Percentiles rank a stretch among this genome's conserved stretches.
Conservation (phyloP, 2,888 invertebrate genomes). For the Aquatica leii region DNA sequence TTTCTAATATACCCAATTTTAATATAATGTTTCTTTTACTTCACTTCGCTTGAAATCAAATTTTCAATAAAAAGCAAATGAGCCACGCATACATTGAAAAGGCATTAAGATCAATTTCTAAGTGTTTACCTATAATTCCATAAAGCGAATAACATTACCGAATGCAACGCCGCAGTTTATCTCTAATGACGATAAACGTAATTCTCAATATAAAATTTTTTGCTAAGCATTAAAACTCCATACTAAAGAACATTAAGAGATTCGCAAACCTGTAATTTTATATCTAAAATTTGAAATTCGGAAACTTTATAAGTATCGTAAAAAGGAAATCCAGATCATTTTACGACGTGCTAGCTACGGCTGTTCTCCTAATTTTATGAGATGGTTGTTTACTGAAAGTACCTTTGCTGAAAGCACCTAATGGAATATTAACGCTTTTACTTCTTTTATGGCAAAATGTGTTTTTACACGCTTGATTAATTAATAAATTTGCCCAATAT, state of each 20-base stretch:
- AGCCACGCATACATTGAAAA: too few species aligned
- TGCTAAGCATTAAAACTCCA: conserved; percentile 31
- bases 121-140: too few species aligned
- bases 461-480: conserved; percentile 24
- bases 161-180: too few species aligned
- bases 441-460: conserved; percentile 26
- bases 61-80: too few species aligned
- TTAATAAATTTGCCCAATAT: conserved; percentile 15
- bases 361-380: conserved; percentile 37
- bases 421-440: conserved; percentile 35
- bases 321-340: conserved; percentile 38
- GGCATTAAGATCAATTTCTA: too few species aligned
- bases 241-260: conserved; percentile 28
- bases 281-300: conserved; percentile 37
- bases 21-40: too few species aligned
- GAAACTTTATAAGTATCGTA: conserved; percentile 38
- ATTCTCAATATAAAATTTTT: conserved; percentile 34
- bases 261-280: conserved; percentile 34
- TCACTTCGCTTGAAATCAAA: too few species aligned
- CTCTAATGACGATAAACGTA: conserved; percentile 25
- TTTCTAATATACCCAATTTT: too few species aligned
- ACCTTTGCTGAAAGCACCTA: conserved; percentile 34
- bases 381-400: conserved; percentile 35
- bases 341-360: conserved; percentile 38
- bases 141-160: too few species aligned